Evolutionary conservation across 35 echinoderm and acorn worm species (phyloP).

Genomic region (Hemicentrotus pulcherrimus): DNA sequence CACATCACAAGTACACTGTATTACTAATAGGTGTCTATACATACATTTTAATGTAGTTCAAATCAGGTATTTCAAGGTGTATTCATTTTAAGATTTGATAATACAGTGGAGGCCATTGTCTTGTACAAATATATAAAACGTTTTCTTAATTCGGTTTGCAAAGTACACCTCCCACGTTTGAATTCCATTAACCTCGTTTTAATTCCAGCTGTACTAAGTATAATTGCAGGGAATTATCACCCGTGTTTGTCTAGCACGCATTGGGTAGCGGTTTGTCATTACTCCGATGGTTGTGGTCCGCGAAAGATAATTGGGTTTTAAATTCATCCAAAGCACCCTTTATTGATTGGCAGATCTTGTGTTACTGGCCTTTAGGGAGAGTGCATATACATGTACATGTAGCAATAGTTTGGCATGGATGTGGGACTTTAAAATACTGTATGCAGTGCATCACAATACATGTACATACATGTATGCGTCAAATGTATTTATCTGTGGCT

Average conservation of each 20-base stretch:
- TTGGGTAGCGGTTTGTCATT: neutral
- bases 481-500: too few species aligned
- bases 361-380: neutral
- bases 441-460: too few species aligned
- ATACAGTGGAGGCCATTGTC: neutral
- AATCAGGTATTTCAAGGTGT: too few species aligned
- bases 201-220: neutral
- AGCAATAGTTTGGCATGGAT: neutral
- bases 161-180: neutral
- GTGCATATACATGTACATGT: neutral
- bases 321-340: constrained; percentile 22
- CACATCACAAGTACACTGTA: too few species aligned
- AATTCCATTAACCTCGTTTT: neutral
- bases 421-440: too few species aligned
- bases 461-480: too few species aligned
- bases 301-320: constrained; percentile 39
- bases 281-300: constrained; percentile 7
- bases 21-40: too few species aligned
- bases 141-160: neutral
- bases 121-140: neutral
- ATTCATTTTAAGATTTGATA: too few species aligned
- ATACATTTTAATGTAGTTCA: too few species aligned
- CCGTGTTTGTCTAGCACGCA: neutral
- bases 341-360: constrained; percentile 44
- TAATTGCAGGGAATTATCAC: neutral